Conservation (phyloP, 2,888 invertebrate genomes). For the Agonopterix heracliana region DNA sequence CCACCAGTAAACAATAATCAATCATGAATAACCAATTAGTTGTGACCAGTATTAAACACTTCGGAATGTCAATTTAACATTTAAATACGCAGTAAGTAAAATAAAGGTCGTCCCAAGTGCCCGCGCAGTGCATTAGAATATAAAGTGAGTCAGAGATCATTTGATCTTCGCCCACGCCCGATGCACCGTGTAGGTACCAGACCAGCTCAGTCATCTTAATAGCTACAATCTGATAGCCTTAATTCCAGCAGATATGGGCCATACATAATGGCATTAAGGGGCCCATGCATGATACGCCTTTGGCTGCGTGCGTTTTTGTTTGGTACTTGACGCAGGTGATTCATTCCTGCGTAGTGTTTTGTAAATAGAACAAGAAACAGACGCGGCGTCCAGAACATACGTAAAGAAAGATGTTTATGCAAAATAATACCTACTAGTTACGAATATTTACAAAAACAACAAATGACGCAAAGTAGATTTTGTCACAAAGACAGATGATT, state of each 20-base stretch:
- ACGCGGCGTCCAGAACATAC: too few species aligned
- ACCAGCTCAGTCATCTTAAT: constrained; percentile 20
- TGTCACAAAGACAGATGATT: too few species aligned
- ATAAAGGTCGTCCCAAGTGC: constrained; percentile 31
- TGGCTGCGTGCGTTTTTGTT: not conserved
- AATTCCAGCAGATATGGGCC: constrained; percentile 18
- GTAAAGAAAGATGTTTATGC: too few species aligned
- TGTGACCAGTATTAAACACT: not conserved
- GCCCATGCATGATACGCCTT: not conserved
- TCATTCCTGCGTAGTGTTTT: too few species aligned
- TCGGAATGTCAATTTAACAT: constrained; percentile 22
- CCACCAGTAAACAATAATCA: not conserved
- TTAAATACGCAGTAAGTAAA: constrained; percentile 25
- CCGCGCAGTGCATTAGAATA: constrained; percentile 27
- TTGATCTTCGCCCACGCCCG: constrained; percentile 34
- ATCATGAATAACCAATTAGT: not conserved
- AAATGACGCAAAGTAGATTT: too few species aligned
- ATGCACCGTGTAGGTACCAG: constrained; percentile 16
- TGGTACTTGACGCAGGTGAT: too few species aligned
- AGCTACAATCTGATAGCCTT: constrained; percentile 20
- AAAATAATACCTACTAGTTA: too few species aligned
- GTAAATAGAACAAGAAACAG: too few species aligned
- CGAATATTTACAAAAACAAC: too few species aligned
- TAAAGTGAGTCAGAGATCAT: constrained; percentile 27
- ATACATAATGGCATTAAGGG: constrained; percentile 1